Percentiles rank a stretch among this genome's conserved stretches.
phyloP scores from a whole-genome alignment of 92 coral and sea anemone species.

The Heliopora coerulea region DNA sequence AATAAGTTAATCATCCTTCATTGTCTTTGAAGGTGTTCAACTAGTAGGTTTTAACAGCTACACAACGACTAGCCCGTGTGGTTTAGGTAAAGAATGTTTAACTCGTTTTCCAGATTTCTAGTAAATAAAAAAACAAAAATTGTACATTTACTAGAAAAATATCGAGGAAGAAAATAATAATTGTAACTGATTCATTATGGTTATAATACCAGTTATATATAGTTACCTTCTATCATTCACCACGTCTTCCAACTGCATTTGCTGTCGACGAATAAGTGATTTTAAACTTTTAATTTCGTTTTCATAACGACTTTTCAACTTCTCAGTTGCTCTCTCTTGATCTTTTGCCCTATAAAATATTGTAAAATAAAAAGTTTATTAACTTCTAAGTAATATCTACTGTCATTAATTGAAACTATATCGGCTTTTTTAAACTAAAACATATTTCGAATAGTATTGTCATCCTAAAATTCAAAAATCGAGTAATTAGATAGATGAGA shows the following conservation, averaged over 20 bases:
- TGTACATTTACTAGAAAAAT: no score
- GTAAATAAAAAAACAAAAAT: not conserved
- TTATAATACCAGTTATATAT: no score
- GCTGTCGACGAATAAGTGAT: slow-evolving; percentile 75
- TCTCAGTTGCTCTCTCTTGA: slow-evolving; percentile 77
- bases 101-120: slow-evolving; percentile 82
- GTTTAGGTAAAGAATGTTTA: slow-evolving; percentile 73
- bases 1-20: no score
- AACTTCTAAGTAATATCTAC: not conserved
- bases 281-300: slow-evolving; percentile 76
- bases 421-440: no score
- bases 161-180: not conserved
- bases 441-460: no score
- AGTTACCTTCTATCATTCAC: slow-evolving; percentile 90
- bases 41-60: no score
- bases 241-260: slow-evolving; percentile 72
- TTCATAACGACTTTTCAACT: slow-evolving; percentile 69
- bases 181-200: not conserved
- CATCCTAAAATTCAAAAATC: no score
- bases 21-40: no score
- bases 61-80: no score
- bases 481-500: no score
- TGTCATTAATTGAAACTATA: no score
- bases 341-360: slow-evolving; percentile 62
- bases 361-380: not conserved